Evolutionary conservation across 2,113 vertebrate genomes (phyloP).

Genomic region (Cephalopterus ornatus): DNA sequence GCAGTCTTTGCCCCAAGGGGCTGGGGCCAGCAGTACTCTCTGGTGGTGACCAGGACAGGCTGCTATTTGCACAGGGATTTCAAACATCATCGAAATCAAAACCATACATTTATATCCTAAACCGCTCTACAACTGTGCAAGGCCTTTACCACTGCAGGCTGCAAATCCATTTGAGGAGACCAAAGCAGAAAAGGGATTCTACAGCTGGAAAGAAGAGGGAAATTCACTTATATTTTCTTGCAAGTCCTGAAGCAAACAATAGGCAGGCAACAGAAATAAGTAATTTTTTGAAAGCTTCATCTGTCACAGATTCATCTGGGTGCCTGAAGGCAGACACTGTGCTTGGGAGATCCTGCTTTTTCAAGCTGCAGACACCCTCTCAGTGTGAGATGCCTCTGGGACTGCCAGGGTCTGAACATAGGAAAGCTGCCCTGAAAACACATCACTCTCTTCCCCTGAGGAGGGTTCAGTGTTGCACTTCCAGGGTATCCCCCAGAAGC

Average conservation of each 20-base stretch:
- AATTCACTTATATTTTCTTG: neutral
- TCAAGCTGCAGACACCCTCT: neutral
- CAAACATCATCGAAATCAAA: neutral
- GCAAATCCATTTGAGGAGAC: neutral
- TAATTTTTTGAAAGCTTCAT: neutral
- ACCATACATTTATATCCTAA: neutral
- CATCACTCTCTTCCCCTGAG: neutral
- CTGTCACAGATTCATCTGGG: neutral
- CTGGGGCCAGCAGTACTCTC: neutral
- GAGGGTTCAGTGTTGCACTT: neutral
- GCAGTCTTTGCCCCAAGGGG: neutral
- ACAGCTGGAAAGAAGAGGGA: neutral
- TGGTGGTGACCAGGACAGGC: neutral
- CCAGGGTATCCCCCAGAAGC: neutral
- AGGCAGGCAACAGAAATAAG: neutral
- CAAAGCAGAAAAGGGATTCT: neutral
- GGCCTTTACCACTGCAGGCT: neutral
- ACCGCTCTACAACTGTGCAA: neutral
- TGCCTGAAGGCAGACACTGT: neutral
- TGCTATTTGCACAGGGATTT: neutral
- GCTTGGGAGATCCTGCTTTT: neutral
- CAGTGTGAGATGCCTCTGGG: neutral
- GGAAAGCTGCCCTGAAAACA: neutral
- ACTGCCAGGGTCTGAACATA: neutral
- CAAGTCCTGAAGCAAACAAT: neutral